Conservation (phyloP, 2,797 vertebrate genomes). For the Paratrypauchen microcephalus region DNA sequence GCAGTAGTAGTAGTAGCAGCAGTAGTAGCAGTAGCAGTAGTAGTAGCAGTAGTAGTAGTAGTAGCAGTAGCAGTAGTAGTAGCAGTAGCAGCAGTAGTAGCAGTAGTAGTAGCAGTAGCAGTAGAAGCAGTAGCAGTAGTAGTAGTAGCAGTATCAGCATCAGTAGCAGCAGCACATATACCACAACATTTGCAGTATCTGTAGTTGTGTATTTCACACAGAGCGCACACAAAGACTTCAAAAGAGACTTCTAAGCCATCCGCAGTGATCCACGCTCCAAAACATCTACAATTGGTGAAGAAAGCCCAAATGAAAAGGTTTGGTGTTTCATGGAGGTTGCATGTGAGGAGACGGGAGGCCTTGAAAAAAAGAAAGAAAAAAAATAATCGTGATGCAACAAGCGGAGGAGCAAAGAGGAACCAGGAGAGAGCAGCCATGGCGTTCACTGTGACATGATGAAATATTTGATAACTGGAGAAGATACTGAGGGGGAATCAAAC, state of each 20-base stretch:
- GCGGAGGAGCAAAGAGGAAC: slow-evolving; percentile 32
- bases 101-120: too few species aligned
- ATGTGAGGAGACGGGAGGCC: slow-evolving; percentile 40
- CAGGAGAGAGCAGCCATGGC: slow-evolving; percentile 37
- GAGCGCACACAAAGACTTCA: slow-evolving; percentile 27
- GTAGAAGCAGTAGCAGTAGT: too few species aligned
- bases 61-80: too few species aligned
- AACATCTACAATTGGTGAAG: slow-evolving; percentile 26
- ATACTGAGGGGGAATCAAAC: slow-evolving; percentile 37
- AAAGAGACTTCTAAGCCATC: slow-evolving; percentile 24
- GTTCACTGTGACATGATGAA: slow-evolving; percentile 64
- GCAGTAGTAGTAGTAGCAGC: too few species aligned
- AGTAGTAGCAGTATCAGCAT: too few species aligned
- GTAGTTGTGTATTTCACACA: not conserved
- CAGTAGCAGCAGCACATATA: not conserved
- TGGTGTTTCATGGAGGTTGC: slow-evolving; percentile 63
- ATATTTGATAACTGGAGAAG: slow-evolving; percentile 33
- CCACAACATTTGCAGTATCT: not conserved
- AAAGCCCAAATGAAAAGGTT: slow-evolving; percentile 15
- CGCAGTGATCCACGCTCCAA: slow-evolving; percentile 12
- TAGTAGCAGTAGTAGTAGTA: too few species aligned
- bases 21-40: too few species aligned
- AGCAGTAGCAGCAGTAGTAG: too few species aligned
- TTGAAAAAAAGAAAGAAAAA: slow-evolving; percentile 27
- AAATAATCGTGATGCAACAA: slow-evolving; percentile 63